phyloP scores from a whole-genome alignment of 2,797 vertebrate species.

The Galago senegalensis region DNA sequence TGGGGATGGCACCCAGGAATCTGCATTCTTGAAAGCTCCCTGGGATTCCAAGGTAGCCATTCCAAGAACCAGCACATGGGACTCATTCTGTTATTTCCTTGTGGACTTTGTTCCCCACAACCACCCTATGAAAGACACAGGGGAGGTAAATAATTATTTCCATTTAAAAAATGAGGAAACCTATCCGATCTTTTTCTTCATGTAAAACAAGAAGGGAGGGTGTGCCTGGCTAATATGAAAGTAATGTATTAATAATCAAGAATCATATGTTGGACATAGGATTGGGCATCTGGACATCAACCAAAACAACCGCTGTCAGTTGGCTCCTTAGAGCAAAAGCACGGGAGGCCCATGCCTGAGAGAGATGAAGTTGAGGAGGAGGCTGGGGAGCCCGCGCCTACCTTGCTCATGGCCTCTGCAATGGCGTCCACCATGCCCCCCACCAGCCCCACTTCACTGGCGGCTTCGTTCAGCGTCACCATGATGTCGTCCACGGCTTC shows the following conservation, averaged over 20 bases:
- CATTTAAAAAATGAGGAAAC: not conserved
- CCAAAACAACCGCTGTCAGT: not conserved
- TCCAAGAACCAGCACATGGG: not conserved
- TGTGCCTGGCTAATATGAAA: not conserved
- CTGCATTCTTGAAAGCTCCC: not conserved
- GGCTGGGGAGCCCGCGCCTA: slow-evolving; percentile 83
- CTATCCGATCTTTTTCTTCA: not conserved
- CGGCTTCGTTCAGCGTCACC: slow-evolving; percentile 98
- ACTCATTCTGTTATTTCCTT: not conserved
- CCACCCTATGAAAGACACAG: not conserved
- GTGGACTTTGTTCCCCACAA: not conserved
- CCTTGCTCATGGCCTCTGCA: slow-evolving; percentile 96
- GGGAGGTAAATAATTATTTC: not conserved
- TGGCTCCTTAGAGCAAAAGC: not conserved
- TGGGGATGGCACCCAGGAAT: not conserved
- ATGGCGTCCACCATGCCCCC: slow-evolving; percentile 98
- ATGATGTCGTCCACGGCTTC: slow-evolving; percentile 99
- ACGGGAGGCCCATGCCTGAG: not conserved
- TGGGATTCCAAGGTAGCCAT: not conserved
- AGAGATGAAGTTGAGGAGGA: rapidly evolving
- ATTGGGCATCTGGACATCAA: not conserved
- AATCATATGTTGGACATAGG: not conserved
- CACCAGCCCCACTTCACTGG: slow-evolving; percentile 98
- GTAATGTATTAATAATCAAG: not conserved
- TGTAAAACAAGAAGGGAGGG: not conserved